Percentiles rank a stretch among this genome's conserved stretches.
Evolutionary conservation across 2,113 vertebrate species (phyloP).

Genomic region (Paratilapia polleni): DNA sequence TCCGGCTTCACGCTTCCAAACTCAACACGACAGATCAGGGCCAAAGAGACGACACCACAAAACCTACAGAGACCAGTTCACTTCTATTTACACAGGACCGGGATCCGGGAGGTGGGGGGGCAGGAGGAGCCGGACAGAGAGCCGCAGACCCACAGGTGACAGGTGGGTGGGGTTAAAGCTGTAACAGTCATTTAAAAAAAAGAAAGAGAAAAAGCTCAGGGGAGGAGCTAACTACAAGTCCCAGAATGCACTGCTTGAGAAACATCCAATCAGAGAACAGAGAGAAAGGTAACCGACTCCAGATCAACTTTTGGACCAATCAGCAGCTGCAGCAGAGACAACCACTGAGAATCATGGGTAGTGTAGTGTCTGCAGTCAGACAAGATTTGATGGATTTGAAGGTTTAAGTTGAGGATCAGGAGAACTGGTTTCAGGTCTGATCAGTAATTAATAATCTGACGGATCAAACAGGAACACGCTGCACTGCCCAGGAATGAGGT

Average conservation of each 20-base stretch:
- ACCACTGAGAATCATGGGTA: slow-evolving; percentile 22
- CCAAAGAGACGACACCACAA: slow-evolving; percentile 16
- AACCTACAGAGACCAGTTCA: slow-evolving; percentile 32
- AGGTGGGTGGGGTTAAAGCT: background rate
- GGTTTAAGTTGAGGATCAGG: background rate
- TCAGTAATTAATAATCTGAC: background rate
- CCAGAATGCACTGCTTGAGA: slow-evolving; percentile 2
- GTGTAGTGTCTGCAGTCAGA: background rate
- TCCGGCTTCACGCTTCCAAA: background rate
- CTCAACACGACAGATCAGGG: background rate
- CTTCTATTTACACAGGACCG: slow-evolving; percentile 56
- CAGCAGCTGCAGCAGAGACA: background rate
- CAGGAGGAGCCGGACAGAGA: background rate
- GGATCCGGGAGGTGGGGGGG: background rate
- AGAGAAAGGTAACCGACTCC: background rate
- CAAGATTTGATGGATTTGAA: no score
- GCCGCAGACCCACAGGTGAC: slow-evolving; percentile 8
- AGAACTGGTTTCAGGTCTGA: background rate
- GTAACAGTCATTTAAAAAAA: background rate
- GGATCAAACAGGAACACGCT: background rate
- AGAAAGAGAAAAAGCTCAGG: background rate
- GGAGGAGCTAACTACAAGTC: background rate
- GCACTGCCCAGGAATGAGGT: background rate
- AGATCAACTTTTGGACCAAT: background rate
- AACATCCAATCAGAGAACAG: slow-evolving; percentile 9